Evolutionary conservation across 2,113 vertebrate genomes (phyloP).

Genomic region (Okapia johnstoni): DNA sequence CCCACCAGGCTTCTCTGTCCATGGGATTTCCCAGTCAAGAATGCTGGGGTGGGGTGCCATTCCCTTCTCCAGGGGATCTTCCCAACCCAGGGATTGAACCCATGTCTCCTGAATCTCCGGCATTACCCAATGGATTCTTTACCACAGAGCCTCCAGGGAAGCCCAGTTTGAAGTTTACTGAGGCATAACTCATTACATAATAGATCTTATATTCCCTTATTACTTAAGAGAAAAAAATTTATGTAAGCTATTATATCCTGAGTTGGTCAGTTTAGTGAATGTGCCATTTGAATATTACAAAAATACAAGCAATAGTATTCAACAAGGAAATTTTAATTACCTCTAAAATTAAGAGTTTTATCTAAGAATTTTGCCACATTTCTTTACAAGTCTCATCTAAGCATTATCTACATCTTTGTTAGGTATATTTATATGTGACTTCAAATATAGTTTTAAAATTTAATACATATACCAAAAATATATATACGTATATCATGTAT

Average conservation of each 20-base stretch:
- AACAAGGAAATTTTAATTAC: background rate
- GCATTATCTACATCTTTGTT: background rate
- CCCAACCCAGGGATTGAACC: background rate
- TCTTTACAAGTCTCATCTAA: background rate
- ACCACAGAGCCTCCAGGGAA: background rate
- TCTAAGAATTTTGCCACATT: background rate
- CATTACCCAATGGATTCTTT: background rate
- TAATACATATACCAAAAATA: background rate
- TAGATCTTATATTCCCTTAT: background rate
- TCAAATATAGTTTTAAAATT: background rate
- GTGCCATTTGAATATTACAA: background rate
- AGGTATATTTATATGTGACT: background rate
- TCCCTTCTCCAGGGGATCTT: background rate
- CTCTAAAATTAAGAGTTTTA: background rate
- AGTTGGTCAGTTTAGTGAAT: background rate
- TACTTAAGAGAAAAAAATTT: background rate
- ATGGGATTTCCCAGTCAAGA: background rate
- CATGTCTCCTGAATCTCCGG: background rate
- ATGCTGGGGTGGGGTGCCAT: background rate
- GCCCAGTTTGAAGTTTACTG: background rate
- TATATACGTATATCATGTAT: background rate
- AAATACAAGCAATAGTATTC: background rate
- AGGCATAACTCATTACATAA: background rate
- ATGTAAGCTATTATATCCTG: background rate
- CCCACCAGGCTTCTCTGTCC: background rate